Evolutionary conservation across 92 coral and sea anemone species (phyloP), one percentile per base, ranked within the genome.

Genomic region (Epizoanthus scotinus): DNA sequence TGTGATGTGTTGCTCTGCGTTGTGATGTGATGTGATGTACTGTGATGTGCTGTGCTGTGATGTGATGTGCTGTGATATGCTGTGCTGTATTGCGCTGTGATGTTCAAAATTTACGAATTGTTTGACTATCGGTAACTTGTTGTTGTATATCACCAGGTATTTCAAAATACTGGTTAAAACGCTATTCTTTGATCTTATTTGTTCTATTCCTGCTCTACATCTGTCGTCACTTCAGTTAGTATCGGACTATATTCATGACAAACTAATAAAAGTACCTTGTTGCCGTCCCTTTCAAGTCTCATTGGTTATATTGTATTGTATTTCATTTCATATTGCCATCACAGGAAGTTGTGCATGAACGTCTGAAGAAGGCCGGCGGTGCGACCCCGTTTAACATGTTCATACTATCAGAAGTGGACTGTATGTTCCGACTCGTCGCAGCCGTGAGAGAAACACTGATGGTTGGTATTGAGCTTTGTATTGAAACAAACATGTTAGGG

Each of bases 311-410:
- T 0, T 9, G 52, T 47, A 47, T 8, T 47, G 12, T 47, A 13
- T 0, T 9, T 14, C 12, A 47, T 12, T 47, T 47, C 12, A 0
- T 47, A 20, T 59, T 20, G 8, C 14, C 3, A 0, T 61, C 60
- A 8, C 81, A 94, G 98, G 98, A 94, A 70, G 85, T 88, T 84
- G 97, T 96, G 3, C 88, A 89, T 67, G 99, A 96, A 61, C 92
- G 94, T 17, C 84, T 96, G 85, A 96, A 96, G 90, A 93, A 88
- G 71, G 67, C 92, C 27, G 98, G 98, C 9, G 99, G 99, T 9
- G 92, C 95, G 0, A 96, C 89, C 21, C 91, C 99, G 21, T 96
- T 96, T 78, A 96, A 91, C 87, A 83, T 96, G 73, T 96, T 96
- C 34, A 88, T 93, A 25, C 67, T 96, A 56, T 87, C 98, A 6